Evolutionary conservation across 92 coral and sea anemone genomes (phyloP).

Genomic region (Bergia puertoricense): DNA sequence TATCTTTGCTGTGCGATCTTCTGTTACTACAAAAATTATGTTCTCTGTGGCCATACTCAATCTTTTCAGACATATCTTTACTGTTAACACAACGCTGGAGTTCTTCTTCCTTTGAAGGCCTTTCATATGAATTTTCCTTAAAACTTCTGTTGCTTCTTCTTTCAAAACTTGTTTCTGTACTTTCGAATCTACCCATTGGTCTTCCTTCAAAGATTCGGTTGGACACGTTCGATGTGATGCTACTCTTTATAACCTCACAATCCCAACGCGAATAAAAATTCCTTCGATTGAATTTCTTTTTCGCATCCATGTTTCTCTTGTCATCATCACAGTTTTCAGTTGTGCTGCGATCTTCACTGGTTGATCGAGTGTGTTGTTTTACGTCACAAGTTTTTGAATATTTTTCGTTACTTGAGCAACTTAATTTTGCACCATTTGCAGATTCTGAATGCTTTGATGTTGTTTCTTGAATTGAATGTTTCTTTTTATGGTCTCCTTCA

Average conservation of each 20-base stretch:
- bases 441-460: neutral
- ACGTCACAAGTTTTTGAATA: neutral
- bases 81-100: no score
- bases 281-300: neutral
- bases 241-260: neutral
- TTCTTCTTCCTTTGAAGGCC: neutral
- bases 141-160: neutral
- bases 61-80: neutral
- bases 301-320: neutral
- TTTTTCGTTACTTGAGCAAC: neutral
- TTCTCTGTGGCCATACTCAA: neutral
- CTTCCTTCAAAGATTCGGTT: neutral
- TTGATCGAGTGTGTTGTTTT: neutral
- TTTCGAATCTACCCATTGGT: neutral
- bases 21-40: neutral
- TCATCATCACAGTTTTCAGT: neutral
- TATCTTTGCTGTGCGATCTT: neutral
- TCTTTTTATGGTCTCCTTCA: neutral
- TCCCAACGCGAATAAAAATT: neutral
- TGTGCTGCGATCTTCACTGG: neutral
- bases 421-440: neutral
- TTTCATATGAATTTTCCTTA: neutral
- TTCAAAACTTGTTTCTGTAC: neutral
- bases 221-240: neutral
- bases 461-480: neutral